Conservation (phyloP, 1,140 invertebrate genomes). For the Probaryconus sp. region DNA sequence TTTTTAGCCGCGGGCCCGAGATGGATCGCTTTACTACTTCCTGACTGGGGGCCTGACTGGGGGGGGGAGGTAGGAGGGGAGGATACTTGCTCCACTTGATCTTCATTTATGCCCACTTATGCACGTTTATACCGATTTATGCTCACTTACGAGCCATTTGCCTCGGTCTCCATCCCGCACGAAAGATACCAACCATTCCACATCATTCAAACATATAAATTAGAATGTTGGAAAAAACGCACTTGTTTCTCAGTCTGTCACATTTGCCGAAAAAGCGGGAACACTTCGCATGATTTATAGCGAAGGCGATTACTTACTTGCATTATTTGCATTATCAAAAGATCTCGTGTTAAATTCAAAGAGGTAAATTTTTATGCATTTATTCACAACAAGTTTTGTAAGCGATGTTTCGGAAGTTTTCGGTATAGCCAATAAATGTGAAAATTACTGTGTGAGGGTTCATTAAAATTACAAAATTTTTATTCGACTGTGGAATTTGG, state of each 20-base stretch:
- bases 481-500: too few relatives aligned
- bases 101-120: conserved; percentile 58
- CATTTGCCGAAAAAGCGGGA: conserved; percentile 42
- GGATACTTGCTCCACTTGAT: conserved; percentile 45
- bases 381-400: too few relatives aligned
- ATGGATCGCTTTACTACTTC: conserved; percentile 61
- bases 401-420: too few relatives aligned
- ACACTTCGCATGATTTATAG: conserved; percentile 52
- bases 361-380: too few relatives aligned
- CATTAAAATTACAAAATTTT: too few relatives aligned
- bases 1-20: conserved; percentile 44
- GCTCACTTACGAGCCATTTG: conserved; percentile 18
- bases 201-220: conserved; percentile 65
- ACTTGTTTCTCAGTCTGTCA: conserved; percentile 48
- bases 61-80: too few relatives aligned
- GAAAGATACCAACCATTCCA: too few relatives aligned
- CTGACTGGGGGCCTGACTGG: conserved; percentile 53
- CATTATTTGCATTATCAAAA: too few relatives aligned
- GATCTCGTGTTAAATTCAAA: too few relatives aligned
- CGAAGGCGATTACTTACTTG: too few relatives aligned
- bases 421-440: too few relatives aligned
- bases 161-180: conserved; percentile 12
- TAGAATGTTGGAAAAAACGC: conserved; percentile 51
- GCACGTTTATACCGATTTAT: conserved; percentile 37
- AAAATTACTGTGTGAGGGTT: too few relatives aligned